Conservation (phyloP, 2,888 invertebrate genomes). For the Embidobia sp. region DNA sequence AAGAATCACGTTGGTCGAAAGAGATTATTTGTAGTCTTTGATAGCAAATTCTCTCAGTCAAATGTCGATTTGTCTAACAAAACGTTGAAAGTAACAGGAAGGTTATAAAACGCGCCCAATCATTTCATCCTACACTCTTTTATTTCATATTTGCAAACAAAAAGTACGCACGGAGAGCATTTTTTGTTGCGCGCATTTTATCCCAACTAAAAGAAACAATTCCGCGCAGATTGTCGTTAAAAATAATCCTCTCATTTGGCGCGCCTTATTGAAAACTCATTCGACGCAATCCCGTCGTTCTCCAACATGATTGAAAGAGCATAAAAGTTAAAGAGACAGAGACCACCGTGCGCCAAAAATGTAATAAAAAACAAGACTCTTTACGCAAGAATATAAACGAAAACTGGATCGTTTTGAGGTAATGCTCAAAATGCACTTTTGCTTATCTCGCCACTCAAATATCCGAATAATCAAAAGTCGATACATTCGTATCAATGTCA, state of each 20-base stretch:
- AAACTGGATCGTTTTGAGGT: constrained; percentile 35
- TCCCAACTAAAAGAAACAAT: neutral
- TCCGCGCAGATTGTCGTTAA: constrained; percentile 7
- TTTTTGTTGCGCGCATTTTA: neutral
- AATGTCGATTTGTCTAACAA: too few species aligned
- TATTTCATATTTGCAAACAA: neutral
- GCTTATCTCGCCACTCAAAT: constrained; percentile 30
- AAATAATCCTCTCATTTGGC: constrained; percentile 39
- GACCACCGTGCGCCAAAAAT: neutral
- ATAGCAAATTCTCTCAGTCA: constrained; percentile 1
- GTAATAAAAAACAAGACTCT: constrained; percentile 29
- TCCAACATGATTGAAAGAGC: constrained; percentile 33
- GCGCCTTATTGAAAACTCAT: constrained; percentile 17
- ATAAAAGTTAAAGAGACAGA: constrained; percentile 42
- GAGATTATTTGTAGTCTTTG: neutral
- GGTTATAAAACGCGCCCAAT: too few species aligned
- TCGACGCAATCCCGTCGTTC: constrained; percentile 12
- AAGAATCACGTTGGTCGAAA: too few species aligned
- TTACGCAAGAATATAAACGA: constrained; percentile 26
- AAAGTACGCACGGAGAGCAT: neutral
- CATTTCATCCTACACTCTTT: too few species aligned
- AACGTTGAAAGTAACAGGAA: too few species aligned
- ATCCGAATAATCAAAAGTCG: constrained; percentile 31
- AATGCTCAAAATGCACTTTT: constrained; percentile 30
- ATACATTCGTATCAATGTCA: constrained; percentile 48